Conservation (phyloP, 2,797 vertebrate genomes). For the Neostethus bicornis region DNA sequence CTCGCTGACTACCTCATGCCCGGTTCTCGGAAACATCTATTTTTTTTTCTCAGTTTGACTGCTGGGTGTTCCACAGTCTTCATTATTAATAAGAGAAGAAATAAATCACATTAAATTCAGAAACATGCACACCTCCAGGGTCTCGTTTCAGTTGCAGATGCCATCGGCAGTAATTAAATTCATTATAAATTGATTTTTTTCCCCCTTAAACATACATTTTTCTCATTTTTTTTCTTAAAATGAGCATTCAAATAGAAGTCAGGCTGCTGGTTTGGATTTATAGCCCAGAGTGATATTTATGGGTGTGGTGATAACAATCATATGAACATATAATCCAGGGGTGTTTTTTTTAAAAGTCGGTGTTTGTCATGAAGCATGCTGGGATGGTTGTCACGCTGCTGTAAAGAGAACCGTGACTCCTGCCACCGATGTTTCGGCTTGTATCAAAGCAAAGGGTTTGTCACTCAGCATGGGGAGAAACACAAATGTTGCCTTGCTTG, state of each 20-base stretch:
- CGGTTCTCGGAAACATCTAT: too few relatives aligned
- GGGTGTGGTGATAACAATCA: conserved; percentile 20
- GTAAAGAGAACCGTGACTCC: conserved; percentile 22
- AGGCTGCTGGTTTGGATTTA: conserved; percentile 20
- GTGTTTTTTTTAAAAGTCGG: conserved; percentile 8
- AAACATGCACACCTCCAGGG: background rate
- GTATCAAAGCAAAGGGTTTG: conserved; percentile 36
- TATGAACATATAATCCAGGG: conserved; percentile 14
- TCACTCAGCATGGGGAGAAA: conserved; percentile 13
- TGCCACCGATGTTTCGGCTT: conserved; percentile 17
- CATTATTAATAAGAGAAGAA: conserved; percentile 17
- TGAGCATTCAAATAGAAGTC: conserved; percentile 21
- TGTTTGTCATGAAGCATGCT: conserved; percentile 36
- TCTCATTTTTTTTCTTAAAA: conserved; percentile 23
- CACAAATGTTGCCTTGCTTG: conserved; percentile 38
- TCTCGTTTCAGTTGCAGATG: conserved; percentile 1
- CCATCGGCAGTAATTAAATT: conserved; percentile 2
- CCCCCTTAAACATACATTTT: conserved; percentile 4
- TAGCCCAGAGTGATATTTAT: conserved; percentile 16
- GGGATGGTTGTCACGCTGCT: conserved; percentile 9
- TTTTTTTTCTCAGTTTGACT: too few relatives aligned
- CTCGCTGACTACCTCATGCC: too few relatives aligned
- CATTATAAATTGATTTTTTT: conserved; percentile 5
- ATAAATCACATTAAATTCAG: conserved; percentile 40
- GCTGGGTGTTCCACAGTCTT: conserved; percentile 8